Evolutionary conservation across 2,888 invertebrate species (phyloP).

Genomic region (Loripinus fragilis): DNA sequence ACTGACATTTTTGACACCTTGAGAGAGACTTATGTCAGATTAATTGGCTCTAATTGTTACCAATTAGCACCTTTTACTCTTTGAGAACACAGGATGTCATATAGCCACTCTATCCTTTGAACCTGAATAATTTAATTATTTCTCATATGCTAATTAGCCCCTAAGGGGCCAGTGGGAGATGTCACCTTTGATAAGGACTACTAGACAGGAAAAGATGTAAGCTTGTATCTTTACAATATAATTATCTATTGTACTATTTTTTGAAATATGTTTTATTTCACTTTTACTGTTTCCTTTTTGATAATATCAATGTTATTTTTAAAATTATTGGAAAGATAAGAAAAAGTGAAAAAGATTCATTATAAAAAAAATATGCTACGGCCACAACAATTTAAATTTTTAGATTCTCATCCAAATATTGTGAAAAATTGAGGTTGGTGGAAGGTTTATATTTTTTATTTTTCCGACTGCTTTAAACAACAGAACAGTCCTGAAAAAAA

Average conservation of each 20-base stretch:
- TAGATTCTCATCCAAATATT: too few relatives aligned
- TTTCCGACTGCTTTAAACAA: too few relatives aligned
- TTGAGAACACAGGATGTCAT: constrained; percentile 1
- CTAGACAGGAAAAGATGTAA: neutral
- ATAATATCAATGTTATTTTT: too few relatives aligned
- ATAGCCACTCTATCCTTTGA: neutral
- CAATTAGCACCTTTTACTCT: constrained; percentile 17
- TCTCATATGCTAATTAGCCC: neutral
- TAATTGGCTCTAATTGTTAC: neutral
- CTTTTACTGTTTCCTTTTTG: too few relatives aligned
- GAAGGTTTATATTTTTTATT: too few relatives aligned
- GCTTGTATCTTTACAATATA: neutral
- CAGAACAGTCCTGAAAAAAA: too few relatives aligned
- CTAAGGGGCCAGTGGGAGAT: neutral
- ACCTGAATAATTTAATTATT: neutral
- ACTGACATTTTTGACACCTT: constrained; percentile 19
- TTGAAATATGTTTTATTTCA: neutral
- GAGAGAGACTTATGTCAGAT: neutral
- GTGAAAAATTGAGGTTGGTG: too few relatives aligned
- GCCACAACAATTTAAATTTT: too few relatives aligned
- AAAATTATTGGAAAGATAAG: too few relatives aligned
- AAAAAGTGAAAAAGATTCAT: too few relatives aligned
- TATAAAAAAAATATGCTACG: too few relatives aligned
- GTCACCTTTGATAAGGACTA: neutral
- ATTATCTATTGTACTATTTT: constrained; percentile 1